Evolutionary conservation across 2,113 vertebrate genomes (phyloP).

Genomic region (Proteles cristata): DNA sequence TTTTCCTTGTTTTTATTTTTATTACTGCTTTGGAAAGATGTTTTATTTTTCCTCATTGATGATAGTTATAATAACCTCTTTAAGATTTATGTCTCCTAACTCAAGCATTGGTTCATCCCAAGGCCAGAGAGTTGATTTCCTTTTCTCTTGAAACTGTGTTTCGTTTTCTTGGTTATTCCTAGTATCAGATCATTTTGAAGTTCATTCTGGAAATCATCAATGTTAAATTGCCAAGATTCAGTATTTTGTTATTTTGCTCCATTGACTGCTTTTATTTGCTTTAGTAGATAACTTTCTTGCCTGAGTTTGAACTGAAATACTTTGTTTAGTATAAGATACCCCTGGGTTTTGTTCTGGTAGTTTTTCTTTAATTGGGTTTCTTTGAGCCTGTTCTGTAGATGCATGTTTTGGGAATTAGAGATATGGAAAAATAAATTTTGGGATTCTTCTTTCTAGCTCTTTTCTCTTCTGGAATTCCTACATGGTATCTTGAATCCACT

Average conservation of each 20-base stretch:
- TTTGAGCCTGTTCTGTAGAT: background rate
- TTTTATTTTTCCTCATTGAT: background rate
- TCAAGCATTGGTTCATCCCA: background rate
- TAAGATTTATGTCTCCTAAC: background rate
- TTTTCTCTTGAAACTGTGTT: background rate
- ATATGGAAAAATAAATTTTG: background rate
- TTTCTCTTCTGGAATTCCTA: background rate
- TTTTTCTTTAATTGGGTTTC: background rate
- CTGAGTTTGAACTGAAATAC: background rate
- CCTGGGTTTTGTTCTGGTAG: background rate
- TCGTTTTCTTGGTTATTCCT: background rate
- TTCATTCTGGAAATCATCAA: background rate
- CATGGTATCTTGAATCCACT: background rate
- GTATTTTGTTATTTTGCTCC: background rate
- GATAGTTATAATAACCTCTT: background rate
- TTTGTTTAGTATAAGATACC: background rate
- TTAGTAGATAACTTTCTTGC: background rate
- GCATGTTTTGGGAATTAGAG: background rate
- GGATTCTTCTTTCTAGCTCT: background rate
- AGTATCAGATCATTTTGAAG: background rate
- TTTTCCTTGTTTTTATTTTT: background rate
- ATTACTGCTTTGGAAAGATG: background rate
- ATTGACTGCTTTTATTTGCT: background rate
- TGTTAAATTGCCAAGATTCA: background rate
- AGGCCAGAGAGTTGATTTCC: background rate